phyloP scores from a whole-genome alignment of 2,113 vertebrate species.

The Laticauda laticaudata region DNA sequence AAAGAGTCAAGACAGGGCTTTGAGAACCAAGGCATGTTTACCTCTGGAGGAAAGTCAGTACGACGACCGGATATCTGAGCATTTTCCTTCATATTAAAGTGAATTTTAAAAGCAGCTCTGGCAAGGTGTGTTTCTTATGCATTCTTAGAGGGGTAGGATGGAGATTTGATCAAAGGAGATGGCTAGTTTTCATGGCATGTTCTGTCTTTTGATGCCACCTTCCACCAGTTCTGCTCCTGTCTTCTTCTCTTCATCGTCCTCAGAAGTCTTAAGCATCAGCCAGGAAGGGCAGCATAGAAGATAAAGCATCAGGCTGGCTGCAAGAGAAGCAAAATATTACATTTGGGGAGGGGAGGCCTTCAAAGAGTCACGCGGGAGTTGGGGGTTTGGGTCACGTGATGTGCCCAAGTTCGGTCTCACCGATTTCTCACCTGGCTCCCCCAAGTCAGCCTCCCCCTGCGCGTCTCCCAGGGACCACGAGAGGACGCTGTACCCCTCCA shows the following conservation, averaged over 20 bases:
- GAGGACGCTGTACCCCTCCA: neutral
- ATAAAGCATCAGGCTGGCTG: neutral
- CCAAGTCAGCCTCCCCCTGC: neutral
- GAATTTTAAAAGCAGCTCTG: neutral
- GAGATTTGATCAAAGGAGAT: neutral
- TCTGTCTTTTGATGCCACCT: neutral
- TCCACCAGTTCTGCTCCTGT: neutral
- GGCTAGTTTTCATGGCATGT: neutral
- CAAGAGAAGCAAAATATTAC: neutral
- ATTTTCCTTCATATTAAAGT: neutral
- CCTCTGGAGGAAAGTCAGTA: neutral
- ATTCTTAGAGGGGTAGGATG: neutral
- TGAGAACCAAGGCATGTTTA: neutral
- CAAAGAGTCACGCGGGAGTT: neutral
- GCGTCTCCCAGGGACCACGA: neutral
- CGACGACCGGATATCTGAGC: neutral
- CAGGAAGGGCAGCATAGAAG: neutral
- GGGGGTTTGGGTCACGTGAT: no score
- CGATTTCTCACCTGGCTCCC: fast-evolving
- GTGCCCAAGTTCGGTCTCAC: neutral
- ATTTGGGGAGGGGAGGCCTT: neutral
- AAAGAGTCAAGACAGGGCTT: neutral
- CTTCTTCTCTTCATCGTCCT: neutral
- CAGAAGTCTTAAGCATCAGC: neutral
- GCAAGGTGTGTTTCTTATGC: neutral